These are phyloP conservation scores for Pterostichus niger DNA, from an alignment of 2,888 invertebrate species.

Conservation along the genomic window DNA sequence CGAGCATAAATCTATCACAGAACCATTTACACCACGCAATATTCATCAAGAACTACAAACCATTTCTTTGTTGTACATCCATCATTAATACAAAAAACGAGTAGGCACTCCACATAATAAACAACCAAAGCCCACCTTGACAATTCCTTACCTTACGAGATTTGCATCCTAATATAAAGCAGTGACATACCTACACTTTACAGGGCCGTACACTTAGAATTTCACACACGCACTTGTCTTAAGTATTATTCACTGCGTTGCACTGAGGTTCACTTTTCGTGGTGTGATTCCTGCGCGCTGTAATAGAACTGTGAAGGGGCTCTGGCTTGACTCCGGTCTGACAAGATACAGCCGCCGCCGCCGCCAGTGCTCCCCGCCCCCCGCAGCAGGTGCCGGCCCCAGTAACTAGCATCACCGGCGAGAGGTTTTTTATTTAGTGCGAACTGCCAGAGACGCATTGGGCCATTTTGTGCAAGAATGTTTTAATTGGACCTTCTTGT, in stretches of 20 bases:
- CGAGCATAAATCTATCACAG: neutral
- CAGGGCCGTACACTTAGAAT: conserved; percentile 16
- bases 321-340: conserved; percentile 30
- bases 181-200: conserved; percentile 21
- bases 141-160: conserved; percentile 4
- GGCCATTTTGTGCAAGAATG: conserved; percentile 27
- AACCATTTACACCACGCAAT: neutral
- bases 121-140: conserved; percentile 4
- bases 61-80: conserved; percentile 13
- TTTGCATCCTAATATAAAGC: conserved; percentile 12
- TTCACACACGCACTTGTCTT: neutral
- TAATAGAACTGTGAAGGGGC: conserved; percentile 39
- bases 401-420: conserved; percentile 9
- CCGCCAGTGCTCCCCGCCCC: neutral
- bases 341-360: conserved; percentile 26
- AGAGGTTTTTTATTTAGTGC: conserved; percentile 43
- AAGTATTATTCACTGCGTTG: neutral
- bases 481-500: conserved; percentile 4
- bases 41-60: neutral
- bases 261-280: conserved; percentile 3
- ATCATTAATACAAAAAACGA: neutral
- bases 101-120: conserved; percentile 34
- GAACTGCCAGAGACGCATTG: conserved; percentile 26
- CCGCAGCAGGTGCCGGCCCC: neutral
- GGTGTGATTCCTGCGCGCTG: conserved; percentile 3